phyloP scores from a whole-genome alignment of 2,888 invertebrate species.

The Philopedon plagiatum region DNA sequence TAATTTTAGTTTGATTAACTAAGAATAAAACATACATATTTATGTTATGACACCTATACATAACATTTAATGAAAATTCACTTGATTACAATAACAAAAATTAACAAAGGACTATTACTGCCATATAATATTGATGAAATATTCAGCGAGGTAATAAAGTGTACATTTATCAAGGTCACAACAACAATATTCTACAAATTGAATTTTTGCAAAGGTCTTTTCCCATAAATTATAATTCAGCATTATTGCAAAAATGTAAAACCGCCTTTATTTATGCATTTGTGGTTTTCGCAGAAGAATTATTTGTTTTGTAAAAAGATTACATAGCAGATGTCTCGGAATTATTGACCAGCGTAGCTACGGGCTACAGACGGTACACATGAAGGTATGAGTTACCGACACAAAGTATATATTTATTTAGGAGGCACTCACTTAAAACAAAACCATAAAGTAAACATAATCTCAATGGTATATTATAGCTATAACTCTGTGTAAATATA shows the following conservation, averaged over 20 bases:
- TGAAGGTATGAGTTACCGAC: not conserved
- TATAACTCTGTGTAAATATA: too few relatives aligned
- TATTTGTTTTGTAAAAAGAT: constrained; percentile 22
- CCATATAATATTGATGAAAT: not conserved
- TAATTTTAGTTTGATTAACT: too few relatives aligned
- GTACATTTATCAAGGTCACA: not conserved
- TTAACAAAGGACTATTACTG: too few relatives aligned
- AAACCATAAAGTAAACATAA: constrained; percentile 2
- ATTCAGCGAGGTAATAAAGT: not conserved
- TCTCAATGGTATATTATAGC: not conserved
- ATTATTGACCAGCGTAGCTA: constrained; percentile 17
- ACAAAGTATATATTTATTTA: constrained; percentile 4
- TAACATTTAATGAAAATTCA: too few relatives aligned
- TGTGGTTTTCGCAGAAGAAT: constrained; percentile 20
- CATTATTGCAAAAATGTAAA: constrained; percentile 4
- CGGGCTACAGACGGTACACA: constrained; percentile 3
- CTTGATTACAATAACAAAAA: too few relatives aligned
- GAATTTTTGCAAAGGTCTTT: not conserved
- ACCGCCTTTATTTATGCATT: constrained; percentile 16
- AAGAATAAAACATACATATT: too few relatives aligned
- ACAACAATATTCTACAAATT: not conserved
- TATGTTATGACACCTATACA: too few relatives aligned
- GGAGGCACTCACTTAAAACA: not conserved
- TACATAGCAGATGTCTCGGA: constrained; percentile 24
- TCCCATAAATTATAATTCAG: constrained; percentile 1